Evolutionary conservation across 2,797 vertebrate genomes (phyloP).

Genomic region (Cossypha polioptera): DNA sequence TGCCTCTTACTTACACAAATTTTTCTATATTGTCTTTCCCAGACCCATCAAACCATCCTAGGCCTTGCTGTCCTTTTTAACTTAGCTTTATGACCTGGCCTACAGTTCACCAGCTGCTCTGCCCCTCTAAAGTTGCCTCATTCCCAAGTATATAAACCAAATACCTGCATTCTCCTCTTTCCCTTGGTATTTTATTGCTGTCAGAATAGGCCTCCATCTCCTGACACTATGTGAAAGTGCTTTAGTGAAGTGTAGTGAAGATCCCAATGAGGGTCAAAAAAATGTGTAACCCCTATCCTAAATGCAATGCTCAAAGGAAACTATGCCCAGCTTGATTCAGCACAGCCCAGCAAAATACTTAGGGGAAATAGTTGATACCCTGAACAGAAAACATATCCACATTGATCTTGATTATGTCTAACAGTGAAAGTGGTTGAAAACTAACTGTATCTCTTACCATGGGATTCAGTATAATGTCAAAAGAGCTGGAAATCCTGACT

Average conservation of each 20-base stretch:
- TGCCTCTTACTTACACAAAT: neutral
- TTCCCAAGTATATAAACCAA: neutral
- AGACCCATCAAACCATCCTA: neutral
- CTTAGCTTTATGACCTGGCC: neutral
- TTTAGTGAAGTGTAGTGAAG: neutral
- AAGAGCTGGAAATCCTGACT: conserved; percentile 11
- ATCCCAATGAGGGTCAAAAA: neutral
- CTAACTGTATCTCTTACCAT: neutral
- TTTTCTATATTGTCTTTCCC: neutral
- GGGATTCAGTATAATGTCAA: neutral
- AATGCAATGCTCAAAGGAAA: neutral
- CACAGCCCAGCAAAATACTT: neutral
- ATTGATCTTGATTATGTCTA: neutral
- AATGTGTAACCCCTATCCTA: neutral
- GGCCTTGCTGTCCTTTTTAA: neutral
- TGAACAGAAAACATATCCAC: neutral
- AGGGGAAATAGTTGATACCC: neutral
- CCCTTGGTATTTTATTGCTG: neutral
- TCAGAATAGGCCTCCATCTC: neutral
- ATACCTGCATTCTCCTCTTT: neutral
- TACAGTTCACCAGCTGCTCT: neutral
- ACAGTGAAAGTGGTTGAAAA: neutral
- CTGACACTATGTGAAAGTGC: neutral
- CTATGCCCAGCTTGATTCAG: neutral
- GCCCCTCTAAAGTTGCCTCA: neutral